phyloP scores from a whole-genome alignment of 1,140 invertebrate species.

The Pantala flavescens region DNA sequence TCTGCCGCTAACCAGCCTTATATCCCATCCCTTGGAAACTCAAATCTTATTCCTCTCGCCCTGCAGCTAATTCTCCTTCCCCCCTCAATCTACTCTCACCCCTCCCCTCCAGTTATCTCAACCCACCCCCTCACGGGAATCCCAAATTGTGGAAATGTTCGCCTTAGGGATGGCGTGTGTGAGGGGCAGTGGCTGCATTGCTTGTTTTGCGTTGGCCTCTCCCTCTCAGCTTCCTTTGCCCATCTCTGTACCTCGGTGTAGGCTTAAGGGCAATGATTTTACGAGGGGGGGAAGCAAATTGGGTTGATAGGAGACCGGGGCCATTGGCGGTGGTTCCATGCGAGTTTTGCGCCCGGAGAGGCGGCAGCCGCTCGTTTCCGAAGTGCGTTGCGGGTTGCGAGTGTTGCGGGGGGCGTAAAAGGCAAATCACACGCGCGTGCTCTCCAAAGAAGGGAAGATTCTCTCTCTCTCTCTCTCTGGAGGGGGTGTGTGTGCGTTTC shows the following conservation, averaged over 20 bases:
- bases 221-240: background rate
- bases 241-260: background rate
- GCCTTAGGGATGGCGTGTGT: background rate
- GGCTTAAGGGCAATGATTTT: slow-evolving; percentile 2
- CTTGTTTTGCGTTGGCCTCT: background rate
- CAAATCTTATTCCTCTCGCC: slow-evolving; percentile 5
- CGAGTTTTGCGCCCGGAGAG: background rate
- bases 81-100: background rate
- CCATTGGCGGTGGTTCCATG: background rate
- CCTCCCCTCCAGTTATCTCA: background rate
- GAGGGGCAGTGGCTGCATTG: slow-evolving; percentile 1
- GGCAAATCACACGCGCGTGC: background rate
- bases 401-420: background rate
- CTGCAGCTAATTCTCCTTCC: background rate
- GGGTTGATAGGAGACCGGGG: background rate
- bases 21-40: background rate
- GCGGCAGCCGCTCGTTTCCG: background rate
- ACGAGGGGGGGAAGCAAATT: background rate
- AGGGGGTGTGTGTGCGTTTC: no score
- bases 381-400: background rate
- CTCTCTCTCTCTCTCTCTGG: no score
- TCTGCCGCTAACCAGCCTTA: background rate
- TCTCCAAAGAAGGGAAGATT: background rate
- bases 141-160: slow-evolving; percentile 1
- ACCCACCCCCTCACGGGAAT: background rate